Percentiles rank a stretch among this genome's conserved stretches.
Evolutionary conservation across 2,888 invertebrate species (phyloP).

Genomic region (Allacma fusca): DNA sequence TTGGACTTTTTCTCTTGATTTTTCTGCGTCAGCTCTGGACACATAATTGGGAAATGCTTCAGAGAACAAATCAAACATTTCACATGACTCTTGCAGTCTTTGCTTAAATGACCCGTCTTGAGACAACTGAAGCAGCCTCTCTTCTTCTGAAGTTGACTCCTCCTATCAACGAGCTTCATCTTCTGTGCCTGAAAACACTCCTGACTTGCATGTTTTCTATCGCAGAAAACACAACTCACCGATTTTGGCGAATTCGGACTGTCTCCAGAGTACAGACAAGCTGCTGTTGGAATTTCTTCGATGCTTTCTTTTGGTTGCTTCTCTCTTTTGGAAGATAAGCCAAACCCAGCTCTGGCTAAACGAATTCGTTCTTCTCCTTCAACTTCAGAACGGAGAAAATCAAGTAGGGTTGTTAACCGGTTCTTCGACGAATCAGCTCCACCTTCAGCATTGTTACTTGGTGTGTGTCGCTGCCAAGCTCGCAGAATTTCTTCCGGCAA

Average conservation of each 20-base stretch:
- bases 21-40: too few relatives aligned
- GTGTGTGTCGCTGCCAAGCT: too few relatives aligned
- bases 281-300: background rate
- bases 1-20: too few relatives aligned
- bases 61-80: too few relatives aligned
- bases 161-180: background rate
- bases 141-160: background rate
- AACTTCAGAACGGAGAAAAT: conserved; percentile 42
- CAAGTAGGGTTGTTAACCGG: conserved; percentile 48
- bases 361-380: conserved; percentile 32
- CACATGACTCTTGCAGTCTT: too few relatives aligned
- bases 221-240: background rate
- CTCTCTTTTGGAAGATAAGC: background rate
- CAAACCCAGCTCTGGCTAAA: conserved; percentile 18
- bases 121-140: background rate
- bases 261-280: too few relatives aligned
- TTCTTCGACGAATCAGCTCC: too few relatives aligned
- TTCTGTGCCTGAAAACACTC: background rate
- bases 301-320: background rate
- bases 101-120: too few relatives aligned
- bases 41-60: too few relatives aligned
- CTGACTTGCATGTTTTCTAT: background rate
- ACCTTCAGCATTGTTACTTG: too few relatives aligned
- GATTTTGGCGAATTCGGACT: too few relatives aligned
- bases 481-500: too few relatives aligned